Evolutionary conservation across 2,888 invertebrate species (phyloP).

Genomic region (Cancer borealis): DNA sequence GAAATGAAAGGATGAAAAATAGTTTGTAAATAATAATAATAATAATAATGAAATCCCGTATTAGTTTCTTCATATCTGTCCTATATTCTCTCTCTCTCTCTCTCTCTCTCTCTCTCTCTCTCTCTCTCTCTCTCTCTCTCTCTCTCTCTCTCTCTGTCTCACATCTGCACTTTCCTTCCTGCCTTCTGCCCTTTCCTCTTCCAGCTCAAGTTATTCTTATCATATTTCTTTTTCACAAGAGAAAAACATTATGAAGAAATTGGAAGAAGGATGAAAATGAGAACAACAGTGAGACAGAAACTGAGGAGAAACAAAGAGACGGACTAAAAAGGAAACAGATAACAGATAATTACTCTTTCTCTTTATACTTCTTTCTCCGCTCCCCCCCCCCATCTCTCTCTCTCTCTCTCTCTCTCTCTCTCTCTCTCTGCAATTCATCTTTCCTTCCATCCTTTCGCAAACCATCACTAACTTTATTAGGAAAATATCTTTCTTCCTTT

Average conservation of each 20-base stretch:
- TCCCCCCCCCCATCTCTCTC: constrained; percentile 1
- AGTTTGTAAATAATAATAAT: too few relatives aligned
- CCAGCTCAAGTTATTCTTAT: background rate
- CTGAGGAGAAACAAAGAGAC: too few relatives aligned
- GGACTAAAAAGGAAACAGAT: too few relatives aligned
- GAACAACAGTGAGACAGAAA: too few relatives aligned
- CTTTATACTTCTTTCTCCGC: background rate
- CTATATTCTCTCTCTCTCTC: constrained; percentile 11
- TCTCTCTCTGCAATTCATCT: background rate
- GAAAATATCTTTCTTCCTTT: background rate
- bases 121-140: background rate
- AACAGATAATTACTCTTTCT: background rate
- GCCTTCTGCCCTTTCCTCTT: background rate
- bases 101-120: background rate
- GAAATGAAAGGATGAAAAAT: too few relatives aligned
- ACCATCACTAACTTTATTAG: background rate
- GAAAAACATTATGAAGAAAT: too few relatives aligned
- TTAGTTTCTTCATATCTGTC: background rate
- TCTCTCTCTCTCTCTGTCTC: constrained; percentile 46
- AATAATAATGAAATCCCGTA: too few relatives aligned
- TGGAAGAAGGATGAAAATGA: too few relatives aligned
- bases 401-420: constrained; percentile 32
- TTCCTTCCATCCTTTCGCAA: background rate
- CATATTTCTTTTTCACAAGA: background rate
- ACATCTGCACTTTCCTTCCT: background rate